Base-by-base conservation (phyloP, 2,888 invertebrate genomes). In the Andrena dorsata region DNA sequence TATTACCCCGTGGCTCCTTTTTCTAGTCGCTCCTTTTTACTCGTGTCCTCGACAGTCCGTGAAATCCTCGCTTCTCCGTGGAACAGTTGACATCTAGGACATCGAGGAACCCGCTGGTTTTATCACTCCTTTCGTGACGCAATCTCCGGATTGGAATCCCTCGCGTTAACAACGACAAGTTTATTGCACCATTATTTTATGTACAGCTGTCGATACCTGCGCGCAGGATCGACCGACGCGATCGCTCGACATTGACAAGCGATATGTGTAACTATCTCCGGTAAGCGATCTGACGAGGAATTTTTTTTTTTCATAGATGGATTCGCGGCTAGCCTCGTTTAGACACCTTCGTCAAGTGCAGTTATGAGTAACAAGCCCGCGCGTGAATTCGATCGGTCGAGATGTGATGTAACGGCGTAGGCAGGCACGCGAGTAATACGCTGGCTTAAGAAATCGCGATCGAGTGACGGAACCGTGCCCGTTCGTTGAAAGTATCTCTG, bases 371-470 rank as follows among this genome's bases (percentile, higher is more conserved):
- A 69, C 0, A 6, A 35, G 28, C 7, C 32, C 23, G n/a, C 3
- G 32, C 30, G 28, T 53, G 41, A 76, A 16, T 28, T 6, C 79
- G 73, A 73, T 75, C 80, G 60, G 66, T 74, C 74, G 53, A 56
- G 65, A 61, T 20, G 16, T 56, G 65, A 74, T 16, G 73, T 30
- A 70, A 80, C 8, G 30, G 7, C 32, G 10, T 20, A 63, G 53
- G 66, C 66, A 71, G n/a, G 72, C 78, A 68, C 41, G 80, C 80
- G 58, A 58, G 69, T 49, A 72, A 61, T n/a, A 13, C 56, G 20
- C 49, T n/a, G 28, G 69, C 56, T 77, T 85, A 56, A 49, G 75
- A 72, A 86, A 80, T 77, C 76, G 60, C 66, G 80, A 75, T 69
- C 66, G 49, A 32, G 77, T 79, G 51, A 49, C 74, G 74, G 74